Evolutionary conservation across 1,140 invertebrate genomes (phyloP), one percentile per base, ranked within the genome.

Genomic region (Alviniconcha marisindica): DNA sequence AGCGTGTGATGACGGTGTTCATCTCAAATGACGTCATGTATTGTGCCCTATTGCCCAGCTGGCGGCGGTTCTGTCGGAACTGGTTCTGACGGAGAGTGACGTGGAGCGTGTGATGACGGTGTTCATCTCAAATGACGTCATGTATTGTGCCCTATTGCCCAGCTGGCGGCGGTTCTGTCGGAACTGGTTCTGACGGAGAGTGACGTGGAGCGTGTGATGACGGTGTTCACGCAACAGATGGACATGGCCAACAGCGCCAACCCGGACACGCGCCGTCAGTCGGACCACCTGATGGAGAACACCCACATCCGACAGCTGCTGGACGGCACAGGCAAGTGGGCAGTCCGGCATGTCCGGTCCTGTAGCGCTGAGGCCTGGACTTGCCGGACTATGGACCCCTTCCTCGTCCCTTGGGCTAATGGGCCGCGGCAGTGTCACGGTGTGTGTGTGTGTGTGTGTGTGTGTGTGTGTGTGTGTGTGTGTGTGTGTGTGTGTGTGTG

Each of bases 211-310:
- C 71, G 81, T 48, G 83, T 92, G 38, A 88, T 88, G 79, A 89
- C 93, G 40, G 93, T 94, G 2, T 95, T 95, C 85, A 89, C 92
- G 76, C 91, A 93, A n/a, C 95, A 96, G 91, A 94, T 96, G 92
- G 92, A 94, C 81, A 91, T 94, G 54, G 95, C 95, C 2, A 94
- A 95, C 76, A 89, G 91, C 38, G 91, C 93, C 74, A 93, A 95
- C 86, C 92, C 94, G 66, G 86, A 93, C 1, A 38, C 80, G 24
- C 77, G 91, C 4, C 89, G 89, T 66, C 83, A 89, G 81, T 95
- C 95, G 3, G 95, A 94, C 18, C 85, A 96, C 28, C 94, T 95
- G 82, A 96, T 96, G 95, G 95, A 95, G 86, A 96, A 96, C 88
- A 96, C 95, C 4, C 96, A 94, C 84, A 94, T 96, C 51, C 94